Base-by-base conservation (phyloP, 2,888 invertebrate species). In the Adelognathus sp. region DNA sequence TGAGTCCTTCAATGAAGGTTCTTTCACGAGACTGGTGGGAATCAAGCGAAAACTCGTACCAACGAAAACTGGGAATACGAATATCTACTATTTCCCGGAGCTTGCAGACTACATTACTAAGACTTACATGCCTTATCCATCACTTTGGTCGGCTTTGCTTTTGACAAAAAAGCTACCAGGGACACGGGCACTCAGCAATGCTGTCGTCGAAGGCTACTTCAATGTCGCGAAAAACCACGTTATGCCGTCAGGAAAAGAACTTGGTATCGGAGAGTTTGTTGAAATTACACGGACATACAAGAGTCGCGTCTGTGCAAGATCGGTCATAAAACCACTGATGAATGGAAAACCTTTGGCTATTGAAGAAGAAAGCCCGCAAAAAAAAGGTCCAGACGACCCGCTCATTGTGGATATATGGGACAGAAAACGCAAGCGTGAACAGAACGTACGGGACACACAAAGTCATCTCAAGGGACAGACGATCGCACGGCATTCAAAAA, bases 81-180 rank as follows among this genome's bases (percentile, higher is more conserved):
- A 46, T 16, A 14, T 16, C 7, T 46, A 7, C 7, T 58, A 36
- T 33, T 2, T 2, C 7, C 36, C 58, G 11, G 58, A 36, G 11
- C 5, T 58, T 33, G 36, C 58, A 6, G 36, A 58, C 11, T 36
- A 58, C 6, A 36, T 58, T 3, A 58, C 36, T 11, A 21, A 58
- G 6, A 36, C 18, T 9, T 58, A 58, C 21, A 58, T 58, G 58
- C 21, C 58, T 21, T 58, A 58, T 58, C 18, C 58, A 33, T 36
- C 58, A 58, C 11, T 58, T 18, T 58, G 58, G 58, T 36, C 58
- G 16, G 58, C 18, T 18, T 9, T 36, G 5, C 4, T 36, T 4
- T 18, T 58, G 58, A 36, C 18, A n/a, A 58, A 36, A 58, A 21
- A 36, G 3, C 21, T 58, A 3, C 58, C 58, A 21, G 33, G 16